Conservation (phyloP, 2,888 invertebrate species). For the Dinocampus coccinellae region DNA sequence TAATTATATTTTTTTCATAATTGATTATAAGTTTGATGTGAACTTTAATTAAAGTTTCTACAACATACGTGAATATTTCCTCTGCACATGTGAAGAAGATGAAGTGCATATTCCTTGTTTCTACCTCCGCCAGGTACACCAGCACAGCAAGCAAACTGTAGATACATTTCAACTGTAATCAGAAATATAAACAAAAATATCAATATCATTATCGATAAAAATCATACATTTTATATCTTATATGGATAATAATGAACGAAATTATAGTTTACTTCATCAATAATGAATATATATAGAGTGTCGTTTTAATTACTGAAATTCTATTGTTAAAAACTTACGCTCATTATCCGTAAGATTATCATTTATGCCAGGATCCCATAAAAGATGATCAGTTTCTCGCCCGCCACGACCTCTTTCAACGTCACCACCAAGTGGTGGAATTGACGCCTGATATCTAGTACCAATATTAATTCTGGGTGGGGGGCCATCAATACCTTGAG, state of each 20-base stretch:
- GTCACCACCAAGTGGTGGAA: slow-evolving; percentile 73
- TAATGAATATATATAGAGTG: too few species aligned
- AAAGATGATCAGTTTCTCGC: slow-evolving; percentile 75
- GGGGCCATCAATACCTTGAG: slow-evolving; percentile 67
- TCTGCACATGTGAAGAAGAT: slow-evolving; percentile 86
- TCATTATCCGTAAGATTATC: slow-evolving; percentile 80
- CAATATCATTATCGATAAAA: too few species aligned
- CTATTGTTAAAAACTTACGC: slow-evolving; percentile 71
- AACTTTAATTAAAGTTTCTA: not conserved
- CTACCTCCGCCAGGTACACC: slow-evolving; percentile 94
- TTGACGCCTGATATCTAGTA: slow-evolving; percentile 85
- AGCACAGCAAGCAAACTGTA: slow-evolving; percentile 95
- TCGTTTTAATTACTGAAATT: too few species aligned
- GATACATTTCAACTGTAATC: slow-evolving; percentile 87
- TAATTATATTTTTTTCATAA: not conserved
- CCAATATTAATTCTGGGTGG: slow-evolving; percentile 91
- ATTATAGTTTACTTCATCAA: too few species aligned
- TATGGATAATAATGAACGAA: not conserved
- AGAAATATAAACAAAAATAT: not conserved
- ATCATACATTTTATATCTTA: too few species aligned
- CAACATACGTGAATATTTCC: slow-evolving; percentile 86
- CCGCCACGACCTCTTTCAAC: slow-evolving; percentile 71
- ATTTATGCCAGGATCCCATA: slow-evolving; percentile 90
- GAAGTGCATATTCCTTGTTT: slow-evolving; percentile 93
- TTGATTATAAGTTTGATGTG: not conserved